phyloP scores from a whole-genome alignment of 1,140 invertebrate genomes.

The Drosophila rhopaloa region DNA sequence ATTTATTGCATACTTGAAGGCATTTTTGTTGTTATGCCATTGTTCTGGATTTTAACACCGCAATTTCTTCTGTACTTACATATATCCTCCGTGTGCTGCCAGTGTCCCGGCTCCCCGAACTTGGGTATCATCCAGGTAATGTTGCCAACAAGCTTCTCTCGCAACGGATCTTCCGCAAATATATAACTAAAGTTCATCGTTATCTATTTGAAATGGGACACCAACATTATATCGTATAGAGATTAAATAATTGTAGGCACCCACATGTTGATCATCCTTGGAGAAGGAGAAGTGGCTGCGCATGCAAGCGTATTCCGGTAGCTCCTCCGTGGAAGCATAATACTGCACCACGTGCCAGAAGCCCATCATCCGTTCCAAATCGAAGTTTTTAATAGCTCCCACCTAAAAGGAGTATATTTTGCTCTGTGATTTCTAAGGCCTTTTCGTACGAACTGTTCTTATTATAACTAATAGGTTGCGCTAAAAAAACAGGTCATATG shows the following conservation, averaged over 20 bases:
- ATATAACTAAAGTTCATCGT: constrained; percentile 95
- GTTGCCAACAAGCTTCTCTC: constrained; percentile 91
- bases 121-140: constrained; percentile 94
- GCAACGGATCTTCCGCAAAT: constrained; percentile 92
- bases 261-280: constrained; percentile 75
- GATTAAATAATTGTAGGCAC: not conserved
- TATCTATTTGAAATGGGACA: constrained; percentile 84
- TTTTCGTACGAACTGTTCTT: too few relatives aligned
- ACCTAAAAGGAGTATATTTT: constrained; percentile 66
- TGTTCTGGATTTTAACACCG: too few relatives aligned
- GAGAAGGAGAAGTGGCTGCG: constrained; percentile 88
- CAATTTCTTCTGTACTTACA: constrained; percentile 86
- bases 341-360: constrained; percentile 94
- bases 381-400: constrained; percentile 86
- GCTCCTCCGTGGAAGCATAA: constrained; percentile 94
- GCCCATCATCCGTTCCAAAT: constrained; percentile 87
- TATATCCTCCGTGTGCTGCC: constrained; percentile 92
- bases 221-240: not conserved
- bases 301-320: constrained; percentile 93
- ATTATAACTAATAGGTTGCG: too few relatives aligned
- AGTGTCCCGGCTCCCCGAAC: constrained; percentile 90
- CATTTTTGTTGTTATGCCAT: too few relatives aligned
- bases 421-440: too few relatives aligned
- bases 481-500: too few relatives aligned
- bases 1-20: too few relatives aligned